A percentile compares a stretch with the other conserved stretches of the same genome.
Conservation (phyloP, 2,113 vertebrate genomes). For the Naja naja region DNA sequence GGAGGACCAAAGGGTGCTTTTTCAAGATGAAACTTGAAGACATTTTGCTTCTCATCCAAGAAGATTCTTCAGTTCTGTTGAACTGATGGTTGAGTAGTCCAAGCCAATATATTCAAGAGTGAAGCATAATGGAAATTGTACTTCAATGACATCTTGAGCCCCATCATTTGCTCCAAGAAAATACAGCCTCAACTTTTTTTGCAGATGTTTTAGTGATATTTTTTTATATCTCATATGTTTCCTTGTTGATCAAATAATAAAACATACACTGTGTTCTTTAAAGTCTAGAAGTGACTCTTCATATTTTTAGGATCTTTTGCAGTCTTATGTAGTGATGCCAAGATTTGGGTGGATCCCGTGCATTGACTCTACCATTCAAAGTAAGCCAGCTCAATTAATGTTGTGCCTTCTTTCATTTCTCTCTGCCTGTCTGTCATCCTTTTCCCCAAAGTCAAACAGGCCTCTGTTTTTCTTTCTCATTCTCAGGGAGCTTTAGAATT, state of each 20-base stretch:
- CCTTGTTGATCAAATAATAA: neutral
- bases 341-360: neutral
- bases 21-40: too few relatives aligned
- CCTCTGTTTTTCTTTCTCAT: neutral
- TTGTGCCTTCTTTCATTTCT: neutral
- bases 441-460: neutral
- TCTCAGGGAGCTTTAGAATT: neutral
- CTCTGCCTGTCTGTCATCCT: neutral
- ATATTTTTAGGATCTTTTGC: neutral
- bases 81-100: neutral
- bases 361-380: neutral
- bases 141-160: neutral
- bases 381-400: neutral
- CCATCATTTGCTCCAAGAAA: neutral
- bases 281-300: neutral
- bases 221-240: neutral
- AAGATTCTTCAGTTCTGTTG: too few relatives aligned
- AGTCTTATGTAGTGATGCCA: neutral
- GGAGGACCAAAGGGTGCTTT: too few relatives aligned
- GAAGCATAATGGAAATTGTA: neutral
- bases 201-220: neutral
- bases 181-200: neutral
- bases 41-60: too few relatives aligned
- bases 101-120: neutral
- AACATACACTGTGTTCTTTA: neutral